A percentile compares a stretch with the other conserved stretches of the same genome.
phyloP scores from a whole-genome alignment of 2,113 vertebrate species.

The Ursus arctos region DNA sequence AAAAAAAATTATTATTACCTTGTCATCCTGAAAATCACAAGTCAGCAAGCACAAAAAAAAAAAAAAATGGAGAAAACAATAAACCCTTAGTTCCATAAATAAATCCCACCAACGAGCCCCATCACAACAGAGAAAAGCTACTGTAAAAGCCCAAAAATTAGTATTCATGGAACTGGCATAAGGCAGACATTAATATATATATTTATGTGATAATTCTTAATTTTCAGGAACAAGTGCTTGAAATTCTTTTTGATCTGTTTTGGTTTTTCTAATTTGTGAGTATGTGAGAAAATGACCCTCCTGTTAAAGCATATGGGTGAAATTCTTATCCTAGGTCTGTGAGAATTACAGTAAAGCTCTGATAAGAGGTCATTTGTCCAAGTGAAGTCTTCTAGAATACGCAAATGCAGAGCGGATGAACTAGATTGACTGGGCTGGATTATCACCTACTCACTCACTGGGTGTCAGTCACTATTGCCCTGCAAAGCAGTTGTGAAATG shows the following conservation, averaged over 20 bases:
- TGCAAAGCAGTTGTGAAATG: neutral
- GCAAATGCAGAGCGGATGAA: neutral
- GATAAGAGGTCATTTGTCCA: neutral
- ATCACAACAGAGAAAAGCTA: constrained; percentile 66
- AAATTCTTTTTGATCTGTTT: constrained; percentile 35
- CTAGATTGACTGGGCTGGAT: neutral
- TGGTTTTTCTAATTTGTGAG: neutral
- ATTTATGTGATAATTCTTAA: neutral
- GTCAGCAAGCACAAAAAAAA: constrained; percentile 89
- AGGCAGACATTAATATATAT: neutral
- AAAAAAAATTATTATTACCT: constrained; percentile 90
- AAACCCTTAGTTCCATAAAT: constrained; percentile 69
- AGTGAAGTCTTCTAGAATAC: neutral
- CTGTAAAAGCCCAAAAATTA: constrained; percentile 57
- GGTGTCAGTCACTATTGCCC: neutral
- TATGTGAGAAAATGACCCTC: neutral
- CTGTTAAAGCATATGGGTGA: neutral
- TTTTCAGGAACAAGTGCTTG: constrained; percentile 31
- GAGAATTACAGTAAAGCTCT: neutral
- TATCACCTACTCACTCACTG: neutral
- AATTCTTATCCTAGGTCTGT: neutral
- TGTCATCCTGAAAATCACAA: constrained; percentile 94
- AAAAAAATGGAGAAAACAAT: constrained; percentile 82
- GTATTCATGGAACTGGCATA: constrained; percentile 2
- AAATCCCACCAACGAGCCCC: constrained; percentile 52